Base-by-base conservation (phyloP, 2,888 invertebrate species). In the Labia minor region DNA sequence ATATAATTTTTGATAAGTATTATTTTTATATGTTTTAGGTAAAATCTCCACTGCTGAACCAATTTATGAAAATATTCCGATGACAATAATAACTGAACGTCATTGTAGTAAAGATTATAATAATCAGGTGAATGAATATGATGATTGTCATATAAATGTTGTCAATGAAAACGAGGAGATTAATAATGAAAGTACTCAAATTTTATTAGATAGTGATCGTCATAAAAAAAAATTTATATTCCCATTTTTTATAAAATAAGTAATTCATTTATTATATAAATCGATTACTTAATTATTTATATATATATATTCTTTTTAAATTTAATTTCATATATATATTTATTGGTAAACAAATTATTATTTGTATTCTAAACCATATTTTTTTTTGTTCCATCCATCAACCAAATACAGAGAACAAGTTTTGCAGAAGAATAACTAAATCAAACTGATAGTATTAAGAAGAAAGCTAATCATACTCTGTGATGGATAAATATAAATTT, bases 1-100 rank as follows among this genome's bases (percentile, higher is more conserved):
- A n/a, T n/a, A n/a, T n/a, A n/a, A n/a, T n/a, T n/a, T n/a, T n/a
- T n/a, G n/a, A n/a, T n/a, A n/a, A 33, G 11, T 33, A 33, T 33
- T 33, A 6, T 33, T 33, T 33, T 33, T 33, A 33, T 8, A 33
- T 11, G 6, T 33, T 33, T 33, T 11, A 6, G 11, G 33, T 33
- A 8, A 33, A 33, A 33, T 8, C 6, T 11, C 6, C 6, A 33
- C 11, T 16, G n/a, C 64, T 19, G 64, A 67, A 19, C 66, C 66
- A 16, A 66, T 66, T 26, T 66, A 66, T 63, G 66, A 66, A 66
- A 66, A 66, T 62, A 37, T 66, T 66, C 66, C 66, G 11, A 6
- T 33, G 33, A 11, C 6, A 6, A 33, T 8, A 33, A 33, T 33
- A 33, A 33, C 6, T 33, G 33, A 33, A 33, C 33, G 33, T 33